These are phyloP conservation scores for Periophthalmus modestus DNA, from an alignment of 2,113 vertebrate species.

Conservation along the genomic window DNA sequence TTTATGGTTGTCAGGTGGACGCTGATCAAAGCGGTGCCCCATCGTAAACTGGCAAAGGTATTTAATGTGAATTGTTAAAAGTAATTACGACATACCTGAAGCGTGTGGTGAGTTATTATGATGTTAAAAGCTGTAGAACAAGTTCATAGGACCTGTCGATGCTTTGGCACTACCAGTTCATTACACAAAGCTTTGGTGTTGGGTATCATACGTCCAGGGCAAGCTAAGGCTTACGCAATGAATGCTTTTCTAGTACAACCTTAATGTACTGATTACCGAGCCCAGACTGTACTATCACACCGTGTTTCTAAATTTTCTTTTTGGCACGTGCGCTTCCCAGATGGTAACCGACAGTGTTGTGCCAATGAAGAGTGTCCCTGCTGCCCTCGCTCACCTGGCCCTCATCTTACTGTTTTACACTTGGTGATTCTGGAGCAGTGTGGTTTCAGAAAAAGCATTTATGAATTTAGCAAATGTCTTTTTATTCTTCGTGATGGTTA, in stretches of 20 bases:
- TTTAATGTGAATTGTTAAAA: slow-evolving; percentile 41
- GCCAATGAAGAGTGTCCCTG: slow-evolving; percentile 30
- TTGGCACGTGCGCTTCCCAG: slow-evolving; percentile 24
- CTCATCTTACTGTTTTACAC: slow-evolving; percentile 7
- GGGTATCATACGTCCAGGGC: neutral
- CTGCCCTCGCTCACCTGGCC: slow-evolving; percentile 13
- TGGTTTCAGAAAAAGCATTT: neutral
- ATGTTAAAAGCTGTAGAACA: slow-evolving; percentile 21
- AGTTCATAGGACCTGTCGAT: slow-evolving; percentile 18
- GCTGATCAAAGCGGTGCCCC: slow-evolving; percentile 34
- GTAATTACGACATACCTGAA: slow-evolving; percentile 40
- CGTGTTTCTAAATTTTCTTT: slow-evolving; percentile 20
- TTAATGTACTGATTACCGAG: slow-evolving; percentile 22
- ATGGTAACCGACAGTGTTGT: slow-evolving; percentile 38
- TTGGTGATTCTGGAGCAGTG: slow-evolving; percentile 7
- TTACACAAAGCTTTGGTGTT: slow-evolving; percentile 38
- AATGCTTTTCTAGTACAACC: slow-evolving; percentile 37
- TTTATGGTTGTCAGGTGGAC: slow-evolving; percentile 37
- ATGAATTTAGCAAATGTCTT: neutral
- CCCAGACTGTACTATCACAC: neutral
- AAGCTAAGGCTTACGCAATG: slow-evolving; percentile 15
- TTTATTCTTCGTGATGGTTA: neutral
- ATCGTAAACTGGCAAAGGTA: slow-evolving; percentile 41
- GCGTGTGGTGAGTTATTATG: slow-evolving; percentile 23
- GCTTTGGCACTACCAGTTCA: slow-evolving; percentile 16